phyloP scores from a whole-genome alignment of 2,797 vertebrate genomes.

The Arrhamphus sclerolepis region DNA sequence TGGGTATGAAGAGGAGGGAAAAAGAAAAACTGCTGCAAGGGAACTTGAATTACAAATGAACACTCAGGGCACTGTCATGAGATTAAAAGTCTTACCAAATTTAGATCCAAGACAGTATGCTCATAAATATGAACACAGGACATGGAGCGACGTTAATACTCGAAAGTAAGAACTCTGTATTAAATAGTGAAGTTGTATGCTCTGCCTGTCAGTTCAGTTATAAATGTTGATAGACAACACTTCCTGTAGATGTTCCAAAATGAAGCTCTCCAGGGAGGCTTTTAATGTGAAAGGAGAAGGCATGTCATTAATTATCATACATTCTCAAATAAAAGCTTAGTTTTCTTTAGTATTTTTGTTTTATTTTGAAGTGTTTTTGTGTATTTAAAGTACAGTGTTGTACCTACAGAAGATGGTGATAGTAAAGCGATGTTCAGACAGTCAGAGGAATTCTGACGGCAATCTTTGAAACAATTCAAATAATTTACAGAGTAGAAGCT shows the following conservation, averaged over 20 bases:
- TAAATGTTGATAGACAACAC: conserved; percentile 11
- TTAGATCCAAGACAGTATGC: conserved; percentile 17
- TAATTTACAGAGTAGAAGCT: too few species aligned
- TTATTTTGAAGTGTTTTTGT: too few species aligned
- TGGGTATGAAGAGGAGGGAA: not conserved
- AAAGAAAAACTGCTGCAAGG: too few species aligned
- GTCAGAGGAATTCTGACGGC: too few species aligned
- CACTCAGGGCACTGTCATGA: conserved; percentile 6
- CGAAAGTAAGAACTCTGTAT: conserved; percentile 5
- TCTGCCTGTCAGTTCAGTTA: conserved; percentile 8
- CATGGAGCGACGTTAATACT: not conserved
- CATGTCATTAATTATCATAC: not conserved
- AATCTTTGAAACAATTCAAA: too few species aligned
- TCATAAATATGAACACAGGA: conserved; percentile 26
- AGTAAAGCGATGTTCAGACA: too few species aligned
- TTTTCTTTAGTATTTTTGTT: not conserved
- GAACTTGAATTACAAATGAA: conserved; percentile 9
- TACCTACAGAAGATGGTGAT: too few species aligned
- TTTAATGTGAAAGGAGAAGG: conserved; percentile 15
- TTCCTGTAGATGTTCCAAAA: conserved; percentile 21
- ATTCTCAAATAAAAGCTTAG: not conserved
- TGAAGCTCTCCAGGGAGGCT: conserved; percentile 8
- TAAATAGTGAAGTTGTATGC: conserved; percentile 20
- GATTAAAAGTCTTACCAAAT: conserved; percentile 27
- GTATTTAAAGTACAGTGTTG: too few species aligned